These are phyloP conservation scores for Sipha maydis DNA, from an alignment of 2,888 invertebrate genomes.

Conservation along the genomic window DNA sequence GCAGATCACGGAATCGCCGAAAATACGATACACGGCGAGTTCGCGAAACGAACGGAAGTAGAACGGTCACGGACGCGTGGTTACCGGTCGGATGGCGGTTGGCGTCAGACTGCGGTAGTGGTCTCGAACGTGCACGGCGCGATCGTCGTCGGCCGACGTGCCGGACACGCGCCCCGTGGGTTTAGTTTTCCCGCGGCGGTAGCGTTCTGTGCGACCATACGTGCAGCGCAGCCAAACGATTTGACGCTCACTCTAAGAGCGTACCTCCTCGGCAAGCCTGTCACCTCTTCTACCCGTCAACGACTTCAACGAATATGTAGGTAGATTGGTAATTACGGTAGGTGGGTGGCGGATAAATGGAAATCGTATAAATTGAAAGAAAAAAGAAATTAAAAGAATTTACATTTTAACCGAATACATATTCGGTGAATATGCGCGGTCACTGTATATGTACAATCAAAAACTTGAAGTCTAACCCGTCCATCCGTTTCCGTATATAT, in stretches of 20 bases:
- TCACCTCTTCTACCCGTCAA: too few species aligned
- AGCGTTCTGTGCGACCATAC: slow-evolving; percentile 19
- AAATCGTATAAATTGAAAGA: too few species aligned
- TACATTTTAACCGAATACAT: too few species aligned
- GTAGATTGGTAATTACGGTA: too few species aligned
- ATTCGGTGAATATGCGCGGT: too few species aligned
- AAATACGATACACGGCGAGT: background rate
- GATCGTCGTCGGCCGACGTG: slow-evolving; percentile 32
- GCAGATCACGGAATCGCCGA: background rate
- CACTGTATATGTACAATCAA: too few species aligned
- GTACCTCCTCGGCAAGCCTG: background rate
- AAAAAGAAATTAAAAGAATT: too few species aligned
- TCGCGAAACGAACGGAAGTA: too few species aligned
- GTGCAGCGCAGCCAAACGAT: slow-evolving; percentile 46
- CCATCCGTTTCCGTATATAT: too few species aligned
- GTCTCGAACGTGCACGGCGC: slow-evolving; percentile 11
- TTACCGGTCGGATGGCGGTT: background rate
- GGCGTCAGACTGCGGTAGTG: slow-evolving; percentile 50
- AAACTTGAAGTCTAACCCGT: too few species aligned
- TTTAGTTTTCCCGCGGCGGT: background rate
- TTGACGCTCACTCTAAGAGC: background rate
- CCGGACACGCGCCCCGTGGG: slow-evolving; percentile 28
- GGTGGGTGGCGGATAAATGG: too few species aligned
- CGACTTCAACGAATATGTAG: too few species aligned
- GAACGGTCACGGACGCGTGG: background rate